Base-by-base conservation (phyloP, 2,888 invertebrate species). In the Meganola albula region DNA sequence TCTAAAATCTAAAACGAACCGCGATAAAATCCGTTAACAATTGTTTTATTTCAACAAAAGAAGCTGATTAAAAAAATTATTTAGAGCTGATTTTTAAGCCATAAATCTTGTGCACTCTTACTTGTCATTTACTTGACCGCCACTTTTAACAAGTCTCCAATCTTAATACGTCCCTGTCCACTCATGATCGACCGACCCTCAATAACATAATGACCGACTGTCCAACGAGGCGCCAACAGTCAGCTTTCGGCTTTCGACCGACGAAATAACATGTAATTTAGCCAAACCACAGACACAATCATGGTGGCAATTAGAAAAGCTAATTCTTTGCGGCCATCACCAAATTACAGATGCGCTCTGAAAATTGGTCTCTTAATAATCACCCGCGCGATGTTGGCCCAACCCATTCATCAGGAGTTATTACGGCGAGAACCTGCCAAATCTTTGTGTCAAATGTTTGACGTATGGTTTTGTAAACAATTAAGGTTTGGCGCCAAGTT, bases 141-240 rank as follows among this genome's bases (percentile, higher is more conserved):
- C 20, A 24, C n/a, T 20, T 20, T 20, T 23, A 26, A 12, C 21
- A 3, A 20, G n/a, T 20, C 6, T 16, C 16, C 10, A n/a, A 16
- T 5, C 16, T 35, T 38, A 50, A 38, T 71, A 44, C 76, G 40
- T 22, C 61, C 49, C 74, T 71, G 76, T 37, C 16, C 31, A 50
- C 46, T 54, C 64, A 66, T 61, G 59, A 65, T 60, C 63, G 63
- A 58, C 62, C 58, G 57, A 64, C 59, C 70, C 70, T 64, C 74
- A 72, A 74, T 74, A 72, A 65, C 49, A 61, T 77, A 79, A 82
- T 74, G 67, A 75, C 49, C 51, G 58, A 53, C 49, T 63, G 48
- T 50, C 59, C 66, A 77, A 80, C 68, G 54, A 80, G 84, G 84
- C 84, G 84, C 84, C 84, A 76, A 79, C 70, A 62, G 57, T 70